phyloP scores from a whole-genome alignment of 2,888 invertebrate genomes.

The Apamea monoglypha region DNA sequence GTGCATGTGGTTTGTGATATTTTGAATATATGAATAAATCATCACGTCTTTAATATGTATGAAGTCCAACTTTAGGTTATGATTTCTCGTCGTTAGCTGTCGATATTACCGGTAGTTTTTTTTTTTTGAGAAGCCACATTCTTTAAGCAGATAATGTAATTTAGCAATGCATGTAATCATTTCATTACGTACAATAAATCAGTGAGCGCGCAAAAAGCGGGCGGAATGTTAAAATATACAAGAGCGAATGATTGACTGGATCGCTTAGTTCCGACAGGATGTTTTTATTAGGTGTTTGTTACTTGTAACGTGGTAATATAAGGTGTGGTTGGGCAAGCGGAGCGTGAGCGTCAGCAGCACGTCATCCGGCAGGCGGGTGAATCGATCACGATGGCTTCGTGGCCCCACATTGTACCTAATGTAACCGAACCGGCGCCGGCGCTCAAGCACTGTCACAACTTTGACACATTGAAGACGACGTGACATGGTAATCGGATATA shows the following conservation, averaged over 20 bases:
- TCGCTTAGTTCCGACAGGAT: constrained; percentile 64
- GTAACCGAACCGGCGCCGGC: constrained; percentile 24
- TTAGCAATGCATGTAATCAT: constrained; percentile 35
- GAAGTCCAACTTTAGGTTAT: constrained; percentile 1
- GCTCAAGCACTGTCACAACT: constrained; percentile 22
- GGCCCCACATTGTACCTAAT: constrained; percentile 10
- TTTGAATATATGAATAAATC: constrained; percentile 16
- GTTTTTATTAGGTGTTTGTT: constrained; percentile 58
- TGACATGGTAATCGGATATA: constrained; percentile 53
- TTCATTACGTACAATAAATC: constrained; percentile 46
- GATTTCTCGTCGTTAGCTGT: constrained; percentile 22
- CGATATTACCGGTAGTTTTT: neutral
- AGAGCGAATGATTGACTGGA: constrained; percentile 48
- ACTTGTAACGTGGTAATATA: constrained; percentile 44
- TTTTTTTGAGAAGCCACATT: neutral
- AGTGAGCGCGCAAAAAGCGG: constrained; percentile 42
- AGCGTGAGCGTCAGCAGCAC: constrained; percentile 57
- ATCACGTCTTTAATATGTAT: constrained; percentile 34
- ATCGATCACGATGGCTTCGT: constrained; percentile 44
- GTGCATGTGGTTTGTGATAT: constrained; percentile 13
- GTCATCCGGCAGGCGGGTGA: constrained; percentile 54
- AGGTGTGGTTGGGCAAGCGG: constrained; percentile 53
- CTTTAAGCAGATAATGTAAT: constrained; percentile 28
- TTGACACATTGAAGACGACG: constrained; percentile 51
- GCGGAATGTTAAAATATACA: constrained; percentile 47